Evolutionary conservation across 2,888 invertebrate species (phyloP), one percentile per base, ranked within the genome.

Genomic region (Eutolmus rufibarbis): DNA sequence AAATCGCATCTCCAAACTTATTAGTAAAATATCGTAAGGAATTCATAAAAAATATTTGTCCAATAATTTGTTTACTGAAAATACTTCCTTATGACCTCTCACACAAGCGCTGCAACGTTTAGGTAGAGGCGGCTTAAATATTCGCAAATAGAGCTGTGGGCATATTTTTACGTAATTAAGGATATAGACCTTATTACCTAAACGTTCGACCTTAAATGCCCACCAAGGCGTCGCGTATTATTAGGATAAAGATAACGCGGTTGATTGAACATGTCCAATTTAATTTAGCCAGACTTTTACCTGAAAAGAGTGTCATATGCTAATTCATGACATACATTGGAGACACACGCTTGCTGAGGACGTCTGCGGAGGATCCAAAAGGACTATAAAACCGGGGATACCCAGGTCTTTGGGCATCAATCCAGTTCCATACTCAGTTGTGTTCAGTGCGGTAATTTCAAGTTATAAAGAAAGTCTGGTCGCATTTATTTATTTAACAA

Each of bases 221-320:
- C 82, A 82, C 31, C 19, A 82, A 57, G 37, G 31, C 28, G 82
- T 40, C 82, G 57, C 23, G 37, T 57, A 57, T 82, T 82, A 31
- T 82, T 82, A 82, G 37, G 57, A n/a, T 37, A 37, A 82, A 57
- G 37, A 14, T 81, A 16, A 37, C 40, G 57, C 66, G 37, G 56
- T 37, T 57, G 82, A 66, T 31, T 82, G 31, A 66, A 66, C 82
- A 82, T 12, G 82, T 82, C 82, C 31, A 28, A 57, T 82, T 16
- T 34, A 57, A 82, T 82, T 82, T 57, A 19, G 57, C 16, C 37
- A 57, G 31, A 66, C n/a, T 57, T 82, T 82, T 37, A 82, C 82
- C 82, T 82, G 82, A 82, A 82, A 82, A 82, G 31, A 82, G 82
- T 57, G 82, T 82, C 82, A 82, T 82, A 82, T 82, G 82, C 82